Conservation (phyloP, 2,797 vertebrate species). For the Parauchenoglanis ngamensis region DNA sequence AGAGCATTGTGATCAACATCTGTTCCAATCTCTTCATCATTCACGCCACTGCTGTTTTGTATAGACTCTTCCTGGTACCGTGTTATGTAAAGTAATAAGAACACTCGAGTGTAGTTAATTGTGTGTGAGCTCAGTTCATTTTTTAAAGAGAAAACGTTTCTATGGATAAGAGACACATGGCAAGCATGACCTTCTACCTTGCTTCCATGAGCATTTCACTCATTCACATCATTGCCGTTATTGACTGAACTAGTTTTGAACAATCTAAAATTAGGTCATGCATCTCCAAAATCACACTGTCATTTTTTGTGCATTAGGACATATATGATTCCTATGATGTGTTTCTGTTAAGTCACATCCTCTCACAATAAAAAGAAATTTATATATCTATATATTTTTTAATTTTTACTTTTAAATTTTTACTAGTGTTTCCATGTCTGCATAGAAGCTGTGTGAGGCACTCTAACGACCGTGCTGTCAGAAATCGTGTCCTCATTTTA, state of each 20-base stretch:
- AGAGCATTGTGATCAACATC: slow-evolving; percentile 24
- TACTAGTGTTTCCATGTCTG: not conserved
- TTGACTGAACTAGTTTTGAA: not conserved
- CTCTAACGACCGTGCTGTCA: not conserved
- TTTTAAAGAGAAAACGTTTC: not conserved
- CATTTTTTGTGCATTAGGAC: not conserved
- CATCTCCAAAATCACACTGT: not conserved
- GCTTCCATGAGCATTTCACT: not conserved
- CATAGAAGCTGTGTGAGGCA: not conserved
- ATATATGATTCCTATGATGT: not conserved
- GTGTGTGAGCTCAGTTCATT: too few relatives aligned
- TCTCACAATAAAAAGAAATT: not conserved
- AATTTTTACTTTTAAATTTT: too few relatives aligned
- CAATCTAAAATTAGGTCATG: not conserved
- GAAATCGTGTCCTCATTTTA: not conserved
- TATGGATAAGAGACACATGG: not conserved
- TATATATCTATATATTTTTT: too few relatives aligned
- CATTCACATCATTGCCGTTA: not conserved
- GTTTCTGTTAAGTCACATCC: not conserved
- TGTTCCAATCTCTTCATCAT: not conserved
- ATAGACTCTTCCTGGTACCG: slow-evolving; percentile 1
- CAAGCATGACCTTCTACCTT: not conserved
- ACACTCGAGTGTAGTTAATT: not conserved
- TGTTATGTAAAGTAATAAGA: not conserved
- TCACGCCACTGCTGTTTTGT: slow-evolving; percentile 13